Base-by-base conservation (phyloP, 1,140 invertebrate genomes). In the Anoplophora glabripennis region DNA sequence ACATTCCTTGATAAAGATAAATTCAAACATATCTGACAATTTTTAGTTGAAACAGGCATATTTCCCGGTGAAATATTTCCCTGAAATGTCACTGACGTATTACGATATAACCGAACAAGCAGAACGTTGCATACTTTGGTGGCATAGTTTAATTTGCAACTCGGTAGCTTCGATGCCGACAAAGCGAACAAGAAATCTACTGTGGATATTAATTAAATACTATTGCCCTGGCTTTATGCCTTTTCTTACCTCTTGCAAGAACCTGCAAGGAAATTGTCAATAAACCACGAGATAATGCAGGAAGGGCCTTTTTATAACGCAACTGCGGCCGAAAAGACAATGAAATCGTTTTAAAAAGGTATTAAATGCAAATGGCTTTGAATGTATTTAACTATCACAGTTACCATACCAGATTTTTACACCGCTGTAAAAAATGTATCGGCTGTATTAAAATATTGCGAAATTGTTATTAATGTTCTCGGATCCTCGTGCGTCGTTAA, bases 61-160 rank as follows among this genome's bases (percentile, higher is more conserved):
- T 65, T 63, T 69, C 54, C 51, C 51, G n/a, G 57, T 59, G 55
- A 69, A 69, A 72, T 67, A 68, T 69, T 59, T 52, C 59, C 37
- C 34, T 58, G 47, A 72, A 70, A 72, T 72, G 71, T 72, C 71
- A 72, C 71, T 71, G 66, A 70, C 59, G 70, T 72, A 70, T 72
- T 72, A 70, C 64, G 66, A 62, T 70, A 72, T 71, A 70, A 61
- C 53, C 56, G 49, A 67, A 60, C 53, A 64, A n/a, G 56, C 65
- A 57, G 66, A 63, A 44, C 40, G 57, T 57, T 65, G 70, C 70
- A 72, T 73, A 72, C 67, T 69, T 69, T 62, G 62, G 52, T 72
- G 71, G 69, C 71, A 73, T 72, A 72, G 71, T 73, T 73, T 71
- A 71, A 73, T 73, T 72, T 69, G 59, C 61, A 61, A 58, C 60